Evolutionary conservation across 2,797 vertebrate genomes (phyloP), one percentile per base, ranked within the genome.

Genomic region (Erpetoichthys calabaricus): DNA sequence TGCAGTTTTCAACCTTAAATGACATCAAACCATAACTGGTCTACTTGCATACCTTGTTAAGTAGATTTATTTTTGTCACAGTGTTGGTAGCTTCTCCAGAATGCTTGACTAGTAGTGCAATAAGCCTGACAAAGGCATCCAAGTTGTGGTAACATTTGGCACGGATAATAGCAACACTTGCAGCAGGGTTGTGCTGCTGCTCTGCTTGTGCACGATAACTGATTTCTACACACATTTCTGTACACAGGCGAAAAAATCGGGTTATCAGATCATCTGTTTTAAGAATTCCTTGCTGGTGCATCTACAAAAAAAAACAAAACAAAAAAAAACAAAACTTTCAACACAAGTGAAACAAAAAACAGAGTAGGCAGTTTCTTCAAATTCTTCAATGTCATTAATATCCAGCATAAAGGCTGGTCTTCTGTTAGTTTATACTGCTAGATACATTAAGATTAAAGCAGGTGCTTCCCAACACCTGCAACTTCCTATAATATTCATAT

Each of bases 251-350:
- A 73, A 99, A 99, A 72, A 99, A 99, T n/a, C 96, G 86, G 0
- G 96, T 99, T 75, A 99, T 99, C 69, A 99, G 79, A 73, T 99
- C 95, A n/a, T 99, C 96, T 0, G 96, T 99, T 78, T 99, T 99
- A 71, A 99, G 78, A 66, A 99, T 99, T 47, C 96, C 96, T 73
- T 99, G 95, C 78, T 98, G 95, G 67, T 99, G 96, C 96, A 99
- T 99, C 95, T 99, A 55, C 25, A 42, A 6, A 7, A 25, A 10
- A 3, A 43, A 42, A 4, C 41, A 7, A 42, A 42, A 42, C 42
- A 42, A 49, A 49, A 49, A 49, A 6, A 49, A 49, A 49, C 7
- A 49, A 6, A 49, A n/a, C 1, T 49, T 49, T 7, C 47, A 7
- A 3, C 7, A n/a, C 7, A n/a, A 7, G n/a, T n/a, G n/a, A 49